Evolutionary conservation across 2,797 vertebrate genomes (phyloP).

Genomic region (Brotula barbata): DNA sequence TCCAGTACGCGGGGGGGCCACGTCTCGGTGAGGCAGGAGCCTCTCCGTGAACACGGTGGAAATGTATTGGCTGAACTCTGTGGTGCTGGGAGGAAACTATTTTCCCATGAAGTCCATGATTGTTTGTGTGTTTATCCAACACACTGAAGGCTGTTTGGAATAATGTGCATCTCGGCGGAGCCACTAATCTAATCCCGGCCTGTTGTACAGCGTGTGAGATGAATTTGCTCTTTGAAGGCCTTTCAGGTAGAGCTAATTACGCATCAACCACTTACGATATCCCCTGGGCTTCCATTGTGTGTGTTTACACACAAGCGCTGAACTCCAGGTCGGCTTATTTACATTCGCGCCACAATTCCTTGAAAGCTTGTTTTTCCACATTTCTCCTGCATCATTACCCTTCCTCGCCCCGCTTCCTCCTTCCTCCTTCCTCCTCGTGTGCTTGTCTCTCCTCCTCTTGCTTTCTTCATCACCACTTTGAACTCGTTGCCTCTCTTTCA

Average conservation of each 20-base stretch:
- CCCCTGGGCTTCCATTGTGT: constrained; percentile 48
- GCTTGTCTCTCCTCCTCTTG: not conserved
- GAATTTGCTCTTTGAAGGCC: constrained; percentile 57
- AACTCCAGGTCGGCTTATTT: constrained; percentile 46
- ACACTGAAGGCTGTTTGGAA: constrained; percentile 2
- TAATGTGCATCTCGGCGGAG: not conserved
- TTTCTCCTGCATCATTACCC: constrained; percentile 41
- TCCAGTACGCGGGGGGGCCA: constrained; percentile 39
- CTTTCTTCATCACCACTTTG: constrained; percentile 53
- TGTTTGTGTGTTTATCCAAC: constrained; percentile 21
- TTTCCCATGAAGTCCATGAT: constrained; percentile 1
- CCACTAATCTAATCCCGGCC: constrained; percentile 22
- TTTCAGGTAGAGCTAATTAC: constrained; percentile 65
- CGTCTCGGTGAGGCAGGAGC: constrained; percentile 14
- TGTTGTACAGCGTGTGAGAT: constrained; percentile 34
- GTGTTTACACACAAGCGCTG: constrained; percentile 49
- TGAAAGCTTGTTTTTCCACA: constrained; percentile 52
- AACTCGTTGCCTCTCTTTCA: constrained; percentile 68
- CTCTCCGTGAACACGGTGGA: constrained; percentile 6
- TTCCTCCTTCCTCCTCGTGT: constrained; percentile 32
- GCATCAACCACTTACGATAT: constrained; percentile 58
- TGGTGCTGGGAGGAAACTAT: not conserved
- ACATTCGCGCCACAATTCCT: constrained; percentile 49
- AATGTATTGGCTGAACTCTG: no score
- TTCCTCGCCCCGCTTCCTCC: constrained; percentile 6